phyloP scores from a whole-genome alignment of 2,797 vertebrate species.

The Gobio occitaniae region DNA sequence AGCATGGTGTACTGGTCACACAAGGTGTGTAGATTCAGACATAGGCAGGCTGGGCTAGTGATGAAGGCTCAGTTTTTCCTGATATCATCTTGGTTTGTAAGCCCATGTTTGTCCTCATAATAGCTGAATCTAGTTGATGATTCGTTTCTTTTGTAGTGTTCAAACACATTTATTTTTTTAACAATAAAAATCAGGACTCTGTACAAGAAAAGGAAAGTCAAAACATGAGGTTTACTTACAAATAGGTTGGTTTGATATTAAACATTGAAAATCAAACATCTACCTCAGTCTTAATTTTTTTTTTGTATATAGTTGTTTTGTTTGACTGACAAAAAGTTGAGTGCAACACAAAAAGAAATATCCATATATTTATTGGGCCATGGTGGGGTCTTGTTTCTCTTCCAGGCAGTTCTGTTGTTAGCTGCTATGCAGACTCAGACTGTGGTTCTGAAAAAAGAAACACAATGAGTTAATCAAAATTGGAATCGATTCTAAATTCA shows the following conservation, averaged over 20 bases:
- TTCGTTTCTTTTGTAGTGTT: constrained; percentile 28
- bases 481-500: not conserved
- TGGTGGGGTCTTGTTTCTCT: constrained; percentile 70
- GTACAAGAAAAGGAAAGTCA: constrained; percentile 89
- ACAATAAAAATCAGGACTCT: constrained; percentile 71
- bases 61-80: constrained; percentile 42
- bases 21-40: constrained; percentile 36
- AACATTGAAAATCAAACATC: constrained; percentile 86
- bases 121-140: constrained; percentile 24
- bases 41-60: constrained; percentile 53
- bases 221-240: constrained; percentile 99
- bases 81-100: not conserved
- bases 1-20: not conserved
- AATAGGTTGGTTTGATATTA: constrained; percentile 82
- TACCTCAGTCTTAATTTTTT: constrained; percentile 83
- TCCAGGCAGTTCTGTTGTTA: constrained; percentile 84
- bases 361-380: constrained; percentile 64
- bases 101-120: not conserved
- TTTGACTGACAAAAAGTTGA: constrained; percentile 77
- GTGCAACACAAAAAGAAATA: constrained; percentile 66
- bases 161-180: constrained; percentile 35
- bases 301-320: constrained; percentile 61
- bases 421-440: constrained; percentile 98
- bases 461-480: constrained; percentile 13
- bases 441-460: constrained; percentile 87